Conservation (phyloP, 2,797 vertebrate genomes). For the Neosalanx taihuensis region DNA sequence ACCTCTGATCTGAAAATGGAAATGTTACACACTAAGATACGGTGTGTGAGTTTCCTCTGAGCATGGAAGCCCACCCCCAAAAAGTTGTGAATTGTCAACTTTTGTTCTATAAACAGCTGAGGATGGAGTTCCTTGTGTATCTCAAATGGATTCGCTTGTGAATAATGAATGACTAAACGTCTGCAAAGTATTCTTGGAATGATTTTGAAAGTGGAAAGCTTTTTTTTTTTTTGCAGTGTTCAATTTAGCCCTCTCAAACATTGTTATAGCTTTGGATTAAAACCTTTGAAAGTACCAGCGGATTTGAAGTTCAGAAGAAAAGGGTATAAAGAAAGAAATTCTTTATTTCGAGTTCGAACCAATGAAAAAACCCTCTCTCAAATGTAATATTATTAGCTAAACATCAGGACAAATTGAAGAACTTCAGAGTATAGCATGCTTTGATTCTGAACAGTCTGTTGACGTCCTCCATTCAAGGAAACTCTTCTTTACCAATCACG, state of each 20-base stretch:
- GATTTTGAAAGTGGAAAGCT: conserved; percentile 20
- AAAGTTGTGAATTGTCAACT: conserved; percentile 17
- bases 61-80: no score
- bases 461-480: neutral
- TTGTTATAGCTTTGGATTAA: neutral
- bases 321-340: no score
- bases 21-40: conserved; percentile 16
- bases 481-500: neutral
- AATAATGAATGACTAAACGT: conserved; percentile 44
- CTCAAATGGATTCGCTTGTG: conserved; percentile 34
- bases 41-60: neutral
- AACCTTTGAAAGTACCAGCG: no score
- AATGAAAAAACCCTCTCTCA: no score
- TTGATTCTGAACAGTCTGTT: no score
- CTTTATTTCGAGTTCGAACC: no score
- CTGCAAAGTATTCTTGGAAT: conserved; percentile 23
- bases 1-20: conserved; percentile 11
- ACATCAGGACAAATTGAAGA: no score
- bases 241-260: neutral
- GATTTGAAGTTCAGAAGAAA: no score
- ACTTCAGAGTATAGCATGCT: no score
- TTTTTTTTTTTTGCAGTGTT: conserved; percentile 1
- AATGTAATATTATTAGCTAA: no score
- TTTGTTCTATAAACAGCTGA: conserved; percentile 20
- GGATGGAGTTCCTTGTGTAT: conserved; percentile 16